Evolutionary conservation across 2,888 invertebrate genomes (phyloP).

Genomic region (Chironomus riparius): DNA sequence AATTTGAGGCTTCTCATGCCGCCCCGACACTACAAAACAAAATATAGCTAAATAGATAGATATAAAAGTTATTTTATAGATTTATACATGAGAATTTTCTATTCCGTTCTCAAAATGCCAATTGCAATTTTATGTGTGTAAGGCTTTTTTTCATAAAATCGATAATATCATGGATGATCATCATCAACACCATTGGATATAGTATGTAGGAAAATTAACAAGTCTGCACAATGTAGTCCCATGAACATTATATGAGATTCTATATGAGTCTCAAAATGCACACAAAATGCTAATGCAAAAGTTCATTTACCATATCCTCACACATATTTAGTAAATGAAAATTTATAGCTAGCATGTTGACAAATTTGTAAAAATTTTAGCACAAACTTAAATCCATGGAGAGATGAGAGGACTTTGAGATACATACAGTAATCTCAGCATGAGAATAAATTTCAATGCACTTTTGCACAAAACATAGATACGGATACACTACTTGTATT

Average conservation of each 20-base stretch:
- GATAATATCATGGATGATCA: neutral
- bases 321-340: neutral
- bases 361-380: slow-evolving; percentile 16
- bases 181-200: neutral
- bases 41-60: too few relatives aligned
- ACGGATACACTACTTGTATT: too few relatives aligned
- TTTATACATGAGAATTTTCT: neutral
- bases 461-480: too few relatives aligned
- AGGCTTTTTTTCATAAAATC: neutral
- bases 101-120: neutral
- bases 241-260: neutral
- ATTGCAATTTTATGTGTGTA: neutral
- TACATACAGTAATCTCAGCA: neutral
- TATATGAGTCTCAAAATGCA: neutral
- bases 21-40: neutral
- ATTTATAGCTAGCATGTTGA: slow-evolving; percentile 23
- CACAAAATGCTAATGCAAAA: neutral
- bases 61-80: too few relatives aligned
- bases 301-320: neutral
- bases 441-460: slow-evolving; percentile 7
- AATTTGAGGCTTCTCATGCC: slow-evolving; percentile 11
- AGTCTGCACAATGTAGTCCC: neutral
- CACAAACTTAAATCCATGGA: neutral
- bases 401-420: neutral
- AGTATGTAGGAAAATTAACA: neutral